phyloP scores from a whole-genome alignment of 2,797 vertebrate species.

The Pachyuromys duprasi region DNA sequence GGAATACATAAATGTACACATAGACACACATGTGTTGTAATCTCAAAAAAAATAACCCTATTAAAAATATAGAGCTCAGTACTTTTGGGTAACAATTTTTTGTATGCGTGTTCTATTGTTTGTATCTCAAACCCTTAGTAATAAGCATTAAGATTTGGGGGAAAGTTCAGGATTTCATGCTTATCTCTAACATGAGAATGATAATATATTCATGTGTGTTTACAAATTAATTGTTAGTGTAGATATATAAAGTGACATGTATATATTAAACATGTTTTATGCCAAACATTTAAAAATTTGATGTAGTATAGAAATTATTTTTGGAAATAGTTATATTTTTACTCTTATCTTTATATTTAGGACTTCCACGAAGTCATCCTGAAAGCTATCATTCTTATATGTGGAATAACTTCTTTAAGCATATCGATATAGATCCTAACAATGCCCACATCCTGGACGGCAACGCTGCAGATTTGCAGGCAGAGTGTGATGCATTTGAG shows the following conservation, averaged over 20 bases:
- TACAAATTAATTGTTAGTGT: background rate
- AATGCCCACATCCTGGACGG: constrained; percentile 92
- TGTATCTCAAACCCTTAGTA: background rate
- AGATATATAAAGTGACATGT: background rate
- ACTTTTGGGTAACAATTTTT: background rate
- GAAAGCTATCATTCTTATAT: constrained; percentile 92
- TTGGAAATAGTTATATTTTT: constrained; percentile 32
- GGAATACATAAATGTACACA: background rate
- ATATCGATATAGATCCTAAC: constrained; percentile 91
- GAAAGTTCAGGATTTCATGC: background rate
- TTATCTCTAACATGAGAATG: constrained; percentile 13
- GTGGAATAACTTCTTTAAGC: constrained; percentile 93
- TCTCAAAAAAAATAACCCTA: background rate
- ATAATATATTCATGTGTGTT: constrained; percentile 2
- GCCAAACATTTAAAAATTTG: constrained; percentile 32
- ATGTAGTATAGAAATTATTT: background rate
- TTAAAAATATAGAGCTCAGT: background rate
- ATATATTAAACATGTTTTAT: background rate
- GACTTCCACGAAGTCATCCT: constrained; percentile 90
- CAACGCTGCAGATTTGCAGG: constrained; percentile 89
- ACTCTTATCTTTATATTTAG: constrained; percentile 81
- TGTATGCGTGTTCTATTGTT: background rate
- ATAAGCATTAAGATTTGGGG: background rate
- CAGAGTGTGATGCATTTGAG: constrained; percentile 91
- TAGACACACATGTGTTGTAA: background rate